Base-by-base conservation (phyloP, 2,113 vertebrate species). In the Hassar affinis region DNA sequence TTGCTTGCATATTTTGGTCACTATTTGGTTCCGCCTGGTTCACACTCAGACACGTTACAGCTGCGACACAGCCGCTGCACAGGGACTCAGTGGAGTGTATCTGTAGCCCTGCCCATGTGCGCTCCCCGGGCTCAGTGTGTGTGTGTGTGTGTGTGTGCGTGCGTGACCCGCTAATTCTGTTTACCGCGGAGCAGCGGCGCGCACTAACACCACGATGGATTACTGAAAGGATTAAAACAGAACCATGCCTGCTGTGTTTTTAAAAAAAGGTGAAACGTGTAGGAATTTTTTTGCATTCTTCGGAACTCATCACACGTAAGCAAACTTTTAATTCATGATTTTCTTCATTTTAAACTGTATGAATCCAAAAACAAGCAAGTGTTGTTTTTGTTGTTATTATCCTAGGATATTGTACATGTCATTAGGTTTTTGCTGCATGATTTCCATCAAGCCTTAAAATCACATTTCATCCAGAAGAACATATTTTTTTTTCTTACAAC, bases 201-300 rank as follows among this genome's bases (percentile, higher is more conserved):
- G 69, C 79, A 71, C 56, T 17, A 45, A 66, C 87, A 81, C 72
- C 87, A 89, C 85, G 57, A 95, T 93, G 94, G 92, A 92, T 88
- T 91, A 87, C 82, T 85, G 85, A 45, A 86, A 83, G 89, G 82
- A 54, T 81, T 54, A 11, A 80, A 90, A 93, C 88, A 89, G 92
- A 92, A 94, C 87, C 90, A 94, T 94, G 92, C 93, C 92, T 85
- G 91, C 92, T 79, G 90, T 89, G 74, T 89, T 92, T 87, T 84
- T 22, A 77, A 56, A 90, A 84, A 90, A 91, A 90, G 90, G 86
- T 89, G 88, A 91, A 94, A 94, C 91, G 93, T 93, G 91, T 89
- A 87, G 81, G 89, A 81, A 87, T 92, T 81, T 89, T 45, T 33
- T 86, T 88, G 91, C 90, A 89, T 93, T 88, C 88, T 92, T 89